phyloP scores from a whole-genome alignment of 1,140 invertebrate genomes.

The Diorhabda carinulata region DNA sequence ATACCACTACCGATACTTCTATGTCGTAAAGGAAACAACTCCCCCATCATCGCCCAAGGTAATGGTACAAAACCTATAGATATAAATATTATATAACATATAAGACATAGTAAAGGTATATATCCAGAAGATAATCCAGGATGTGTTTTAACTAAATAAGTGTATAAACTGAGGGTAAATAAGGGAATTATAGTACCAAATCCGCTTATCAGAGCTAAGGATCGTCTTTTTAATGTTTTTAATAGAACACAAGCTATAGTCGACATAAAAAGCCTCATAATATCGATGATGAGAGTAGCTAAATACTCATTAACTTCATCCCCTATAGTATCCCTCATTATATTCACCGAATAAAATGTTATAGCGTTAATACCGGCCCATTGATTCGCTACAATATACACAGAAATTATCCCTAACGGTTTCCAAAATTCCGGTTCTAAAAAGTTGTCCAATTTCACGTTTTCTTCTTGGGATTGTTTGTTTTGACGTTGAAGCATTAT shows the following conservation, averaged over 20 bases:
- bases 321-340: constrained; percentile 54
- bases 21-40: constrained; percentile 57
- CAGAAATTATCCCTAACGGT: constrained; percentile 57
- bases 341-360: constrained; percentile 68
- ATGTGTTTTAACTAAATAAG: constrained; percentile 27
- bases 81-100: constrained; percentile 56
- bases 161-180: constrained; percentile 48
- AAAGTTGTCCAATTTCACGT: constrained; percentile 28
- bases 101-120: constrained; percentile 51
- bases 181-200: constrained; percentile 55
- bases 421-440: constrained; percentile 50
- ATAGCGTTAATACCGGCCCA: constrained; percentile 66
- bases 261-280: constrained; percentile 61
- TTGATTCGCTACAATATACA: constrained; percentile 60
- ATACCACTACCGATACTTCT: constrained; percentile 60
- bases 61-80: constrained; percentile 59
- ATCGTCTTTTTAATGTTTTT: constrained; percentile 56
- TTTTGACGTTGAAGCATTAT: constrained; percentile 48
- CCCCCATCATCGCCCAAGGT: constrained; percentile 67
- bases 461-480: constrained; percentile 6
- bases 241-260: constrained; percentile 56
- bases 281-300: constrained; percentile 63
- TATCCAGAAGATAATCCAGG: background rate
- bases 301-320: constrained; percentile 54
- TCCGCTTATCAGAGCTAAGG: constrained; percentile 56